These are phyloP conservation scores for Hypotaenidia philippensis DNA, from an alignment of 2,797 vertebrate species.

Conservation along the genomic window DNA sequence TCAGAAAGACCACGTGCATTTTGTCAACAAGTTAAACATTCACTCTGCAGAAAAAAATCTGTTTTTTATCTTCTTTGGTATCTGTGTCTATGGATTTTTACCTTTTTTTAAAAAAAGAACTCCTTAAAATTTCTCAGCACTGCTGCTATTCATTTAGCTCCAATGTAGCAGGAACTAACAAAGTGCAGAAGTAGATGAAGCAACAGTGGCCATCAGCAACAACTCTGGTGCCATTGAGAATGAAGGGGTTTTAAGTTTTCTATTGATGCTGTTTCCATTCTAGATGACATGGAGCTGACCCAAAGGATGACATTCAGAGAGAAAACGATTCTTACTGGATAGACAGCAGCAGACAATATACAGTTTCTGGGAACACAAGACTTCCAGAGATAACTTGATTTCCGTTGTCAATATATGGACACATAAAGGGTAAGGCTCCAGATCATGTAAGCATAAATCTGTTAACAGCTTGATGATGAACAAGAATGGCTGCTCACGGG, in stretches of 20 bases:
- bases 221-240: slow-evolving; percentile 5
- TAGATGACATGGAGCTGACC: neutral
- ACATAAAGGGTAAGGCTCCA: neutral
- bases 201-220: slow-evolving; percentile 22
- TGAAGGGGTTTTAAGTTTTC: neutral
- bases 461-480: neutral
- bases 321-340: neutral
- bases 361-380: neutral
- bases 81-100: neutral
- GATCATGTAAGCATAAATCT: neutral
- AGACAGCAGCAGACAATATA: neutral
- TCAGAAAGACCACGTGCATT: neutral
- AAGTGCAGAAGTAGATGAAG: neutral
- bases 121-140: neutral
- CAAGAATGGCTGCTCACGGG: neutral
- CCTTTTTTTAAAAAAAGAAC: too few relatives aligned
- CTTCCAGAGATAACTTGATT: neutral
- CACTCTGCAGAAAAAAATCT: neutral
- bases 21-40: neutral
- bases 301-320: neutral
- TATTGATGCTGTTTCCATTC: neutral
- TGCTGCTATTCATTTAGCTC: neutral
- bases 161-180: neutral
- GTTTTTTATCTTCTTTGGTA: neutral
- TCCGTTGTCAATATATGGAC: neutral